Conservation (phyloP, 2,113 vertebrate species). For the Eulacestoma nigropectus region DNA sequence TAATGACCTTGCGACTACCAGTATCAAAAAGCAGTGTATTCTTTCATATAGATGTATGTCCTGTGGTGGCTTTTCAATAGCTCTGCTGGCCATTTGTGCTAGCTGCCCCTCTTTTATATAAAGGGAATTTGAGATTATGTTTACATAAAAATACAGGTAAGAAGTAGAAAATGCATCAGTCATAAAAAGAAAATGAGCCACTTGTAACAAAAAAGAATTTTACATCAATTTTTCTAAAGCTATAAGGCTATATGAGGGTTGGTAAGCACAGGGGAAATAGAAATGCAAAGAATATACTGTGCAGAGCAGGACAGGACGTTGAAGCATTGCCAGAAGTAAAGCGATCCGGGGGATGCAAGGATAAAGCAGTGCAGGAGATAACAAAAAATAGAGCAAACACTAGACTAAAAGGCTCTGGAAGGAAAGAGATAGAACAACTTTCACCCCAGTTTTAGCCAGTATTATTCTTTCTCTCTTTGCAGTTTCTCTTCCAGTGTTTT, state of each 20-base stretch:
- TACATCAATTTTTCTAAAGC: background rate
- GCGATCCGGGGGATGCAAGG: background rate
- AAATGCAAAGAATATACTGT: background rate
- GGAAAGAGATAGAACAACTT: background rate
- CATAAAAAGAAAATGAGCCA: background rate
- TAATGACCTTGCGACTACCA: conserved; percentile 26
- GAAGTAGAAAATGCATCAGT: background rate
- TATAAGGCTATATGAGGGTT: background rate
- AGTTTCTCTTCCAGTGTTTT: background rate
- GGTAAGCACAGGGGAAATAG: background rate
- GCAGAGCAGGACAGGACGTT: background rate
- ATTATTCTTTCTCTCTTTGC: background rate
- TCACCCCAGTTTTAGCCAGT: background rate
- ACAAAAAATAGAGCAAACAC: background rate
- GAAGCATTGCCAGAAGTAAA: background rate
- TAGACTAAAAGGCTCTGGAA: background rate
- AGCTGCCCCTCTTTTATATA: background rate
- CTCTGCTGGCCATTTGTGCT: conserved; percentile 48
- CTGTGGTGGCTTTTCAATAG: conserved; percentile 52
- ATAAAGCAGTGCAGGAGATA: background rate
- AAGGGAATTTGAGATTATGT: conserved; percentile 1
- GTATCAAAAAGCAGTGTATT: conserved; percentile 36
- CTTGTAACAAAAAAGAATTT: background rate
- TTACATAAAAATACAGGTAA: conserved; percentile 22
- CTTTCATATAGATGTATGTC: conserved; percentile 13